Evolutionary conservation across 2,797 vertebrate genomes (phyloP).

Genomic region (Chrysolophus pictus): DNA sequence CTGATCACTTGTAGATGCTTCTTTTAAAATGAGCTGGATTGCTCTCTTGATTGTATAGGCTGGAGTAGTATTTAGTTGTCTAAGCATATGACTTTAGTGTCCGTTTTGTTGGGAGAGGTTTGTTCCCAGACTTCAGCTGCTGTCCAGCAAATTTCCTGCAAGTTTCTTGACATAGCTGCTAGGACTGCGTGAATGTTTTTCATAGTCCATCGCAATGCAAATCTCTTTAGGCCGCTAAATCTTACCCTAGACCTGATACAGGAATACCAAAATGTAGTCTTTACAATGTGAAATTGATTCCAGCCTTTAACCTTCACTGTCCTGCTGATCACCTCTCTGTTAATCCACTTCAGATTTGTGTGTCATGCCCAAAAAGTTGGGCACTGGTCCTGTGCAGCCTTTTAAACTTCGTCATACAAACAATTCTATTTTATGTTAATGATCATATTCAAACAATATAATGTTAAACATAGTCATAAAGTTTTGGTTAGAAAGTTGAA

Average conservation of each 20-base stretch:
- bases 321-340: neutral
- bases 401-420: neutral
- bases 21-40: neutral
- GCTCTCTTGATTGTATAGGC: neutral
- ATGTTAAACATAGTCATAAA: neutral
- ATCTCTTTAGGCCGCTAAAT: neutral
- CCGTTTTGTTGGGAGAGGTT: neutral
- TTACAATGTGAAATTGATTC: neutral
- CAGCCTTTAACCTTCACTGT: neutral
- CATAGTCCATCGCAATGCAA: neutral
- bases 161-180: neutral
- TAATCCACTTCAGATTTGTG: neutral
- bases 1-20: neutral
- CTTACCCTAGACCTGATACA: neutral
- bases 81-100: neutral
- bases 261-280: neutral
- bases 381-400: neutral
- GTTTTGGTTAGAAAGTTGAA: neutral
- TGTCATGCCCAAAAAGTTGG: neutral
- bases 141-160: accelerated
- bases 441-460: neutral
- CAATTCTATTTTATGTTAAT: neutral
- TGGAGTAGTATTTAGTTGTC: neutral
- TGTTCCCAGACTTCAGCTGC: neutral
- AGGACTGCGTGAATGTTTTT: neutral